phyloP scores from a whole-genome alignment of 2,888 invertebrate species.

The Hemaris fuciformis region DNA sequence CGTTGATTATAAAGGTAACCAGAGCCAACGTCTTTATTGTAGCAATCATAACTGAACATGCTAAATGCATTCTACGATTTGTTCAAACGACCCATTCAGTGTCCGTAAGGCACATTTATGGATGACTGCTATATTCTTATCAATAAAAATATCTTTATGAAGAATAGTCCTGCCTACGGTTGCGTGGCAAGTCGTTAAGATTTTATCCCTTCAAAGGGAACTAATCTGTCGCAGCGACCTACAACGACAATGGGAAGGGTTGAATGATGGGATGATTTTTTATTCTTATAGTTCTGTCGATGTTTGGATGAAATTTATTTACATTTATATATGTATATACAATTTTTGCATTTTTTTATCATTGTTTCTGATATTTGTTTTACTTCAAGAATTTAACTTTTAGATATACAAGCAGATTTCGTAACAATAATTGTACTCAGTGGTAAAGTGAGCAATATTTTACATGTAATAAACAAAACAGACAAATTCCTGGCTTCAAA shows the following conservation, averaged over 20 bases:
- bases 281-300: slow-evolving; percentile 40
- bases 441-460: too few species aligned
- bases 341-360: too few species aligned
- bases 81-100: background rate
- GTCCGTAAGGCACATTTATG: slow-evolving; percentile 52
- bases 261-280: slow-evolving; percentile 68
- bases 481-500: too few species aligned
- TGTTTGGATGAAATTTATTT: background rate
- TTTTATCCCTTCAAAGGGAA: slow-evolving; percentile 73
- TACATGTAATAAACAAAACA: too few species aligned
- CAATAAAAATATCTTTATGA: slow-evolving; percentile 71
- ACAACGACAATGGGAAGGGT: slow-evolving; percentile 65
- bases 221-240: slow-evolving; percentile 69
- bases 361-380: too few species aligned
- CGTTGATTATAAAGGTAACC: background rate
- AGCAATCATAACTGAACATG: too few species aligned
- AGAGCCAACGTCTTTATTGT: background rate
- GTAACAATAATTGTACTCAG: too few species aligned
- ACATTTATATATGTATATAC: too few species aligned
- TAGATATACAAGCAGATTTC: too few species aligned
- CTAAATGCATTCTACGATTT: background rate
- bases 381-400: too few species aligned
- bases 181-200: slow-evolving; percentile 72
- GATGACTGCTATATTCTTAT: slow-evolving; percentile 64
- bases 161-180: slow-evolving; percentile 62